phyloP scores from a whole-genome alignment of 92 coral and sea anemone species.

The Zoanthus solanderi region DNA sequence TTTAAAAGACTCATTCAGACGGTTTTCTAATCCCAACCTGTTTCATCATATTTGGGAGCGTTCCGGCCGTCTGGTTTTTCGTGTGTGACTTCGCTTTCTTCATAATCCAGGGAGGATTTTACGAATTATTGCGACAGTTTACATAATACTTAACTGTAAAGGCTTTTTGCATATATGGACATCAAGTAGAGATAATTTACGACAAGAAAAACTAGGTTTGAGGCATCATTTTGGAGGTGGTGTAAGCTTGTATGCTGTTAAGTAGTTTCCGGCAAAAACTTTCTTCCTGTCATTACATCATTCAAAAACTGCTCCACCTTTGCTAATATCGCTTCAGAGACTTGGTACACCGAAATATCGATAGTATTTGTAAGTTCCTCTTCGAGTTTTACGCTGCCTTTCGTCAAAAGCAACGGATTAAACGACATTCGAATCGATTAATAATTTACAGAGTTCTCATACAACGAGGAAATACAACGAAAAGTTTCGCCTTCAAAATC shows the following conservation, averaged over 20 bases:
- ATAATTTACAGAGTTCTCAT: constrained; percentile 84
- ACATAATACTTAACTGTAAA: constrained; percentile 32
- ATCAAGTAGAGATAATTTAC: constrained; percentile 18
- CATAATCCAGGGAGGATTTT: constrained; percentile 38
- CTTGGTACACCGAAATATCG: background rate
- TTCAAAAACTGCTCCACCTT: constrained; percentile 40
- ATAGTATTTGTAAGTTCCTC: constrained; percentile 50
- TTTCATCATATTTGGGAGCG: background rate
- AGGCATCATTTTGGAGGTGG: constrained; percentile 20
- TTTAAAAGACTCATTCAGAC: background rate
- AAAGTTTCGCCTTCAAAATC: constrained; percentile 48
- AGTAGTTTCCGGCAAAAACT: constrained; percentile 37
- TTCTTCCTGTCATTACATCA: constrained; percentile 32
- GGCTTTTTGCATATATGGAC: constrained; percentile 31
- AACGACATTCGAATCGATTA: constrained; percentile 72
- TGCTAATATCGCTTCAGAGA: constrained; percentile 31
- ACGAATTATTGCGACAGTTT: constrained; percentile 23
- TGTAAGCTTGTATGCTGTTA: background rate
- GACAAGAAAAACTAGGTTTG: constrained; percentile 4
- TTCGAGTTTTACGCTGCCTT: constrained; percentile 53
- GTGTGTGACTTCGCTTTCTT: constrained; percentile 14
- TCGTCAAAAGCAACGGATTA: constrained; percentile 7
- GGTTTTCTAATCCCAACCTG: background rate
- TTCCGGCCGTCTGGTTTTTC: background rate
- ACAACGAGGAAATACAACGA: constrained; percentile 51